Base-by-base conservation (phyloP, 2,113 vertebrate species). In the Cebus imitator region DNA sequence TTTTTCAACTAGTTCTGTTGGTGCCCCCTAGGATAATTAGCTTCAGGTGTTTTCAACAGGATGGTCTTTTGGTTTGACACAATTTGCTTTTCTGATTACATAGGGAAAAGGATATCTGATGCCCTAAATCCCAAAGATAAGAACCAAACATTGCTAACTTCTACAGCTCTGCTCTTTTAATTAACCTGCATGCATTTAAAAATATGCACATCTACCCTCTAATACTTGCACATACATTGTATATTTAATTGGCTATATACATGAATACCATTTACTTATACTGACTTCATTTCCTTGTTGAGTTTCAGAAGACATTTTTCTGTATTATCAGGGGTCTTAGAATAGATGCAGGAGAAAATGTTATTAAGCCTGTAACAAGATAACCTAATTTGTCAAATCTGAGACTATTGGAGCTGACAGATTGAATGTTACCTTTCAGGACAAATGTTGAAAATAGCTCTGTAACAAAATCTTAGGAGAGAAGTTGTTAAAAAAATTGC, bases 401-500 rank as follows among this genome's bases (percentile, higher is more conserved):
- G 76, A 97, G 21, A 78, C 58, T 81, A 68, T 35, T 87, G 78
- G 21, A 79, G 23, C 40, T 96, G 72, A 68, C 35, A 96, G 45
- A 88, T 27, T 0, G 0, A 97, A 91, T 45, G 70, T 76, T 85
- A 81, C 4, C 80, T 97, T 96, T 93, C 30, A 90, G 92, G 61
- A 52, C 57, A 93, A 91, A 83, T 83, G 43, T 58, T 95, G 80
- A 92, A 94, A 81, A 90, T n/a, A 58, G 40, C 32, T 35, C 23
- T 79, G 43, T 14, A 72, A 87, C 8, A 72, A 43, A 96, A 97
- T n/a, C 79, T 83, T 70, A 90, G 72, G 73, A 73, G 25, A 73
- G 40, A 91, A 79, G 18, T 58, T 94, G 64, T 92, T 95, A 95
- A 87, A 96, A 87, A 87, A 90, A 90, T 93, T 92, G 13, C 23